Conservation (phyloP, 2,888 invertebrate species). For the Helicoverpa assulta region DNA sequence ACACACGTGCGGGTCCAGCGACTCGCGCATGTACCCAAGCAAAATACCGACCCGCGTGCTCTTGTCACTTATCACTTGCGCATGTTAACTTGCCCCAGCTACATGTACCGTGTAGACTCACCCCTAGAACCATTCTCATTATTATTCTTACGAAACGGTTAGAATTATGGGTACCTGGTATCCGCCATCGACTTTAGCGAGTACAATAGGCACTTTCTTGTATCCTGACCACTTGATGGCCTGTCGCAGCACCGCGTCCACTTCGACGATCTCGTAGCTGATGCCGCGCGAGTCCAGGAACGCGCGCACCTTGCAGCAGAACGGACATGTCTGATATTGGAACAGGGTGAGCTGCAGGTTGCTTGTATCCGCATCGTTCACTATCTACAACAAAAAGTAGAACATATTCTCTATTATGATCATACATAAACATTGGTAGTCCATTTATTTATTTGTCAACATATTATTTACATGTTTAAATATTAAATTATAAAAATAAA, state of each 20-base stretch:
- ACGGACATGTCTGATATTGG: conserved; percentile 99
- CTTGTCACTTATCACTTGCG: too few species aligned
- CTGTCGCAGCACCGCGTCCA: conserved; percentile 97
- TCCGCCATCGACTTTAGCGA: conserved; percentile 93
- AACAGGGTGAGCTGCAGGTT: conserved; percentile 96
- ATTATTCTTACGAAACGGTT: neutral
- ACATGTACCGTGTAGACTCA: too few species aligned
- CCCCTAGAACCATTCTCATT: neutral
- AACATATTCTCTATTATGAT: neutral
- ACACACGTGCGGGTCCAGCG: too few species aligned
- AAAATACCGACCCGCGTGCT: too few species aligned
- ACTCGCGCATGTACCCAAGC: too few species aligned
- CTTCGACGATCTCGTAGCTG: conserved; percentile 98
- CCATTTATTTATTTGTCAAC: too few species aligned
- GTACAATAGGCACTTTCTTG: conserved; percentile 98
- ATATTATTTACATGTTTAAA: too few species aligned
- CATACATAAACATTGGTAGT: neutral
- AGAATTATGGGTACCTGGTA: conserved; percentile 90
- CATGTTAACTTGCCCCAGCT: too few species aligned
- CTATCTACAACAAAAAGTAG: conserved; percentile 87
- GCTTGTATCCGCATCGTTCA: conserved; percentile 91
- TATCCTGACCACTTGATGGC: conserved; percentile 98
- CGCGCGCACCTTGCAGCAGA: conserved; percentile 98
- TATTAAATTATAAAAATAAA: too few species aligned
- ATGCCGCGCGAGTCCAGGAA: conserved; percentile 98